A percentile compares a stretch with the other conserved stretches of the same genome.
Conservation (phyloP, 1,140 invertebrate species). For the Drosophila lacertosa region DNA sequence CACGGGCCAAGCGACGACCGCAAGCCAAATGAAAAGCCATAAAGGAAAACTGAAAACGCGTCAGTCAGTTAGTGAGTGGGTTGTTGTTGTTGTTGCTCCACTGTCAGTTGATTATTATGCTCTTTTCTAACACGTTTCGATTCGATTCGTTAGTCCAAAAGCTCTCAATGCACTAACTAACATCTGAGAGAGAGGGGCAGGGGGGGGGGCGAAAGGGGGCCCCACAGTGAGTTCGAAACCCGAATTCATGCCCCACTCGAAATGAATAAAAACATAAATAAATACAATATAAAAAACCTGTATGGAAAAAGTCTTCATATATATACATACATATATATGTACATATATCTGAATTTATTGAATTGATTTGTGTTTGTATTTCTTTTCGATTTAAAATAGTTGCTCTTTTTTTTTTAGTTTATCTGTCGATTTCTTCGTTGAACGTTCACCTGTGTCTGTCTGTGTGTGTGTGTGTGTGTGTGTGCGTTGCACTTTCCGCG, state of each 20-base stretch:
- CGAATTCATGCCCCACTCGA: slow-evolving; percentile 7
- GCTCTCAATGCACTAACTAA: slow-evolving; percentile 53
- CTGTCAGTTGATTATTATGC: slow-evolving; percentile 65
- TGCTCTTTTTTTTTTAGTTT: background rate
- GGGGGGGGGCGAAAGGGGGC: background rate
- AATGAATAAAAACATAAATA: slow-evolving; percentile 4
- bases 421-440: too few relatives aligned
- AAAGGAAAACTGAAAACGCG: slow-evolving; percentile 34
- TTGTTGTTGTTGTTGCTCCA: slow-evolving; percentile 19
- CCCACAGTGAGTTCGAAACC: slow-evolving; percentile 34
- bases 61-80: slow-evolving; percentile 35
- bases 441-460: slow-evolving; percentile 43
- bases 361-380: slow-evolving; percentile 61
- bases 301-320: slow-evolving; percentile 55
- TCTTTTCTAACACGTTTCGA: slow-evolving; percentile 70
- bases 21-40: slow-evolving; percentile 46
- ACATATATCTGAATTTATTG: slow-evolving; percentile 49
- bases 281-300: slow-evolving; percentile 41
- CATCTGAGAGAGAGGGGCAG: background rate
- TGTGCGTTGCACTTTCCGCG: slow-evolving; percentile 54
- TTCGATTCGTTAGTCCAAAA: slow-evolving; percentile 52
- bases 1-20: slow-evolving; percentile 25
- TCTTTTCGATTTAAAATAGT: slow-evolving; percentile 60
- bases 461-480: too few relatives aligned
- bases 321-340: background rate